Conservation (phyloP, 2,797 vertebrate species). For the Pyrrhura leucotis region DNA sequence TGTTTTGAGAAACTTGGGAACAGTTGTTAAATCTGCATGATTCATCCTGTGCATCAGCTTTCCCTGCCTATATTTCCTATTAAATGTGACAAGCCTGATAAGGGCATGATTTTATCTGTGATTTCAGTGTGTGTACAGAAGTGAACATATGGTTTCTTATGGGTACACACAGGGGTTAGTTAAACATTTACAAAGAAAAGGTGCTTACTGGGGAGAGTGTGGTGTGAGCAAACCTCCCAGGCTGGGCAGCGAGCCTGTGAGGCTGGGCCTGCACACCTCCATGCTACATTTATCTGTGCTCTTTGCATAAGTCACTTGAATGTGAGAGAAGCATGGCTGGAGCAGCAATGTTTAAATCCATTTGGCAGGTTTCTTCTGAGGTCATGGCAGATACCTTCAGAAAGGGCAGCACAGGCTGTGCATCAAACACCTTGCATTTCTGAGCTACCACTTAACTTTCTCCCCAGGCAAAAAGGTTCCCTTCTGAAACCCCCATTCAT, state of each 20-base stretch:
- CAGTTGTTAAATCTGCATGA: not conserved
- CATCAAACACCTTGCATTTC: not conserved
- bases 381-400: not conserved
- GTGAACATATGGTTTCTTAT: not conserved
- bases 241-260: fast-evolving
- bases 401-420: not conserved
- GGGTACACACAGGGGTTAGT: not conserved
- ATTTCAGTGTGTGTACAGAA: not conserved
- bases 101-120: not conserved
- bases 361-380: not conserved
- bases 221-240: fast-evolving
- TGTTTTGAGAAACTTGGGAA: not conserved
- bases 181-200: not conserved
- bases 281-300: fast-evolving
- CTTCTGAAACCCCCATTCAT: not conserved
- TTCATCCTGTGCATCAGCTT: not conserved
- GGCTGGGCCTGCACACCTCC: not conserved
- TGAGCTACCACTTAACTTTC: not conserved
- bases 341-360: not conserved
- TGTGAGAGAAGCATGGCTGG: not conserved
- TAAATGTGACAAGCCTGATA: not conserved
- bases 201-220: not conserved
- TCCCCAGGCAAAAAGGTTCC: not conserved
- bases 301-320: not conserved
- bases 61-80: not conserved